Evolutionary conservation across 2,797 vertebrate species (phyloP).

Genomic region (Neosilurus hyrtlii): DNA sequence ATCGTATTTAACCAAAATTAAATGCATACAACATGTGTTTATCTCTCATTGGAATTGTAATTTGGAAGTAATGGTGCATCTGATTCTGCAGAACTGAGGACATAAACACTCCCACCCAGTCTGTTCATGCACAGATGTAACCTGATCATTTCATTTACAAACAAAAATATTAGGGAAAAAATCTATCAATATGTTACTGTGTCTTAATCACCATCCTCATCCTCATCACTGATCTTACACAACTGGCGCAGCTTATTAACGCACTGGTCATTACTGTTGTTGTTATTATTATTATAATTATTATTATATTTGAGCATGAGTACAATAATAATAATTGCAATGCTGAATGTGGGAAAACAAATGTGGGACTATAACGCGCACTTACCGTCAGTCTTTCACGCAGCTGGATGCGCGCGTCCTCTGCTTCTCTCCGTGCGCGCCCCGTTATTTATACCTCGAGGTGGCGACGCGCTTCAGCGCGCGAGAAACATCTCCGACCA

Average conservation of each 20-base stretch:
- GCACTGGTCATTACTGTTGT: neutral
- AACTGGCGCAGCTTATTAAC: neutral
- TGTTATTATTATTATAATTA: neutral
- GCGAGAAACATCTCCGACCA: neutral
- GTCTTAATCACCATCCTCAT: neutral
- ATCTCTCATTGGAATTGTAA: neutral
- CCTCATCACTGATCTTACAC: neutral
- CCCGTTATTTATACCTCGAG: constrained; percentile 64
- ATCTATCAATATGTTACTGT: neutral
- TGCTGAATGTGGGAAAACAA: too few species aligned
- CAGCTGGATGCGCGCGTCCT: constrained; percentile 29
- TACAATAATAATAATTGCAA: neutral
- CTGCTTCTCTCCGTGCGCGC: neutral
- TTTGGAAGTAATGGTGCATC: neutral
- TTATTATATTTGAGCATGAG: neutral
- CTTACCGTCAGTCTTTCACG: constrained; percentile 25
- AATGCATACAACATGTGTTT: neutral
- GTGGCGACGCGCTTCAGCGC: constrained; percentile 62
- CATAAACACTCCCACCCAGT: neutral
- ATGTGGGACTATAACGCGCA: neutral
- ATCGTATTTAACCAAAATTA: neutral
- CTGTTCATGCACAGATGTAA: neutral
- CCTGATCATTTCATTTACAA: neutral
- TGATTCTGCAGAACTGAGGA: neutral
- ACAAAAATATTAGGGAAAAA: neutral